Conservation (phyloP, 2,113 vertebrate species). For the Perca fluviatilis region DNA sequence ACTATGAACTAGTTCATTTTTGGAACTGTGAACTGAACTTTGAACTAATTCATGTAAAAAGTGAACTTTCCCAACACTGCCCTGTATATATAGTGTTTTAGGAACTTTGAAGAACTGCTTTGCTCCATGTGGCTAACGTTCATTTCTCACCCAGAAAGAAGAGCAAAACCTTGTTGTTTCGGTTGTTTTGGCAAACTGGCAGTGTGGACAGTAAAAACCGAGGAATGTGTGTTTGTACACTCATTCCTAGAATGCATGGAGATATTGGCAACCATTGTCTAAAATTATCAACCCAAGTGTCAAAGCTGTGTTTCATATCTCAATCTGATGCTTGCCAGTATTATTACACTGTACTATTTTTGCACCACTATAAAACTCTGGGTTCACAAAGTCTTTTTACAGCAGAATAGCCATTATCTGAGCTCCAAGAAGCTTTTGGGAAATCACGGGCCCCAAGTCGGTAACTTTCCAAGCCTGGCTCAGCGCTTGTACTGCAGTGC, state of each 20-base stretch:
- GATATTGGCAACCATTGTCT: constrained; percentile 31
- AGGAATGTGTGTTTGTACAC: constrained; percentile 19
- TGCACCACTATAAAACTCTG: neutral
- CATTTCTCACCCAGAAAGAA: neutral
- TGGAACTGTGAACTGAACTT: no score
- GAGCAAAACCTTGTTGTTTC: constrained; percentile 23
- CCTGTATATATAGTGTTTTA: no score
- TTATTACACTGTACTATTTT: constrained; percentile 8
- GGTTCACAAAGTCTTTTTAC: constrained; percentile 42
- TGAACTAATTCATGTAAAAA: no score
- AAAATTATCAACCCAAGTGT: constrained; percentile 8
- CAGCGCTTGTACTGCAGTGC: constrained; percentile 58
- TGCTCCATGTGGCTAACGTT: neutral
- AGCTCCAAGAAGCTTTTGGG: constrained; percentile 52
- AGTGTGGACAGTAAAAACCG: constrained; percentile 26
- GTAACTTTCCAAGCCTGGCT: constrained; percentile 73
- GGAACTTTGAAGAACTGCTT: neutral
- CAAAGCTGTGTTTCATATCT: constrained; percentile 32
- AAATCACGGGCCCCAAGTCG: constrained; percentile 55
- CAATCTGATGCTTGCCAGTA: constrained; percentile 14
- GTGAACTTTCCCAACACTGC: no score
- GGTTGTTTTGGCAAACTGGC: constrained; percentile 11
- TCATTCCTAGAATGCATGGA: constrained; percentile 37
- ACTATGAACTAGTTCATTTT: no score
- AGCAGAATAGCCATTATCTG: constrained; percentile 27